A percentile compares a stretch with the other conserved stretches of the same genome.
These are phyloP conservation scores for Hippoglossus hippoglossus DNA, from an alignment of 2,797 vertebrate species.

Conservation along the genomic window DNA sequence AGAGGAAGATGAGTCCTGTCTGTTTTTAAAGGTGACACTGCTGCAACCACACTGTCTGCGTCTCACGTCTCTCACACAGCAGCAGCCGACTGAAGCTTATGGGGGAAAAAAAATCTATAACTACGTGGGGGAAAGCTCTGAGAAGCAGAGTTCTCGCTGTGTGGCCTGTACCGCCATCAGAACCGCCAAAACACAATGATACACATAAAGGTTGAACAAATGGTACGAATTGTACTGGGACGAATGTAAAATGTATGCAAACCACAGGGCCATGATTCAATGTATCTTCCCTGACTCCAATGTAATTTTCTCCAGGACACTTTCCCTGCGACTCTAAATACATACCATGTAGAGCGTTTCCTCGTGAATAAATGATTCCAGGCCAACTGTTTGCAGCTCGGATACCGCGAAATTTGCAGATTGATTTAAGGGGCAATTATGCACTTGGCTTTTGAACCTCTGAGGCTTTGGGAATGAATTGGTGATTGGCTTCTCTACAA, in stretches of 20 bases:
- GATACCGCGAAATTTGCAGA: slow-evolving; percentile 79
- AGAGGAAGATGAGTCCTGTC: slow-evolving; percentile 58
- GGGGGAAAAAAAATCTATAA: slow-evolving; percentile 18
- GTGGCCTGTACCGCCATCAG: slow-evolving; percentile 60
- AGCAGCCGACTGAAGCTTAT: slow-evolving; percentile 49
- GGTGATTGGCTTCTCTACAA: slow-evolving; percentile 80
- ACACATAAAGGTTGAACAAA: slow-evolving; percentile 63
- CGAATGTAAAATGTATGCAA: slow-evolving; percentile 65
- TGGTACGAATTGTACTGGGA: slow-evolving; percentile 46
- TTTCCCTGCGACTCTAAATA: slow-evolving; percentile 58
- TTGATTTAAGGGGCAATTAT: slow-evolving; percentile 84
- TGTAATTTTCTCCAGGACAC: slow-evolving; percentile 53
- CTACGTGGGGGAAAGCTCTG: slow-evolving; percentile 20
- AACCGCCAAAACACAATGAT: slow-evolving; percentile 70
- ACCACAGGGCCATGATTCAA: slow-evolving; percentile 67
- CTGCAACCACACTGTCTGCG: slow-evolving; percentile 48
- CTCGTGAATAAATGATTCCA: slow-evolving; percentile 68
- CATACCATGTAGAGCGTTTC: slow-evolving; percentile 39
- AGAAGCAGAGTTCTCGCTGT: slow-evolving; percentile 58
- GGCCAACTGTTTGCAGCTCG: slow-evolving; percentile 73
- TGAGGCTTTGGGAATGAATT: slow-evolving; percentile 80
- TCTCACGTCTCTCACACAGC: slow-evolving; percentile 35
- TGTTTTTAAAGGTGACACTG: slow-evolving; percentile 66
- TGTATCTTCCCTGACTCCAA: slow-evolving; percentile 62
- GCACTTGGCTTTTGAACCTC: slow-evolving; percentile 83